Evolutionary conservation across 1,140 invertebrate genomes (phyloP).

Genomic region (Zophobas morio): DNA sequence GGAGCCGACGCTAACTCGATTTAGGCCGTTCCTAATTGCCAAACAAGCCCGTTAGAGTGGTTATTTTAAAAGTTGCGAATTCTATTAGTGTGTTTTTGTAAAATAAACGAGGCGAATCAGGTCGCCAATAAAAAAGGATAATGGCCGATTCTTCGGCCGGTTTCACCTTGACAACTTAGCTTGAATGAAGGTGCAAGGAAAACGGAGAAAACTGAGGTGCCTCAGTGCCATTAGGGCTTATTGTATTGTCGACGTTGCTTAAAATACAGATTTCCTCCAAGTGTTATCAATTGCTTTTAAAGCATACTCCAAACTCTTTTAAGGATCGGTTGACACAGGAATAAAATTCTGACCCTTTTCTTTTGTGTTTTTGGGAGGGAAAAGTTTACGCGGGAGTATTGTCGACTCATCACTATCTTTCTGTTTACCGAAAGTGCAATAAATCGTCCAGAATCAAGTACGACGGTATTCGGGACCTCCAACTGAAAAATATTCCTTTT

Average conservation of each 20-base stretch:
- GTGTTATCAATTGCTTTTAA: constrained; percentile 14
- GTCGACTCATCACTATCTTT: too few species aligned
- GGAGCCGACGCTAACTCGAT: neutral
- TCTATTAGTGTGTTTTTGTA: neutral
- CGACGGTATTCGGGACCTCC: too few species aligned
- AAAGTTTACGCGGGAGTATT: neutral
- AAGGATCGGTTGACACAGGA: neutral
- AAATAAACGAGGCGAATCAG: neutral
- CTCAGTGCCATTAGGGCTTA: constrained; percentile 1
- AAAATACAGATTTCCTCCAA: constrained; percentile 14
- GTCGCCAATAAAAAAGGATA: neutral
- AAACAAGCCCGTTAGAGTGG: too few species aligned
- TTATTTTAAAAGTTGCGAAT: too few species aligned
- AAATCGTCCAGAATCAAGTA: too few species aligned
- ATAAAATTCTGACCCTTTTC: neutral
- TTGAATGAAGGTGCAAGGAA: neutral
- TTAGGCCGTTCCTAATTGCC: neutral
- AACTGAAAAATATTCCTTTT: too few species aligned
- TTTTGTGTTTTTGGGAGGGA: neutral
- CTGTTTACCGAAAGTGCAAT: too few species aligned
- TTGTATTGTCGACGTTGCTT: constrained; percentile 2
- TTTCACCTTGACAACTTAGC: neutral
- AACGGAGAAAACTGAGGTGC: constrained; percentile 4
- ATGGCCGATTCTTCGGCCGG: neutral
- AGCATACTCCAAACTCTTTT: neutral